These are phyloP conservation scores for Cheilosia impressa DNA, from an alignment of 2,888 invertebrate species.

Conservation along the genomic window DNA sequence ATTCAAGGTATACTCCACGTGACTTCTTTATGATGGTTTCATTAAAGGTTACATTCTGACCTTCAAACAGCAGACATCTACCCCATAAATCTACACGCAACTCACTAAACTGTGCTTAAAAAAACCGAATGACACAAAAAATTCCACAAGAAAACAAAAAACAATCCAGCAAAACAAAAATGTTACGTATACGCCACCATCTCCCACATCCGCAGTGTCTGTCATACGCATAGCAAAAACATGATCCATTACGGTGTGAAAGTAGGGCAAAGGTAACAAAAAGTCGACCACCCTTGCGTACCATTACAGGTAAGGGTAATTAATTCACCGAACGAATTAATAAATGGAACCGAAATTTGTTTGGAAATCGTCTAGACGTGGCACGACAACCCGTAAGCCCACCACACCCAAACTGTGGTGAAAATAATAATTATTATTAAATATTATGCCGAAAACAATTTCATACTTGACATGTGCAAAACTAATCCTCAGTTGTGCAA, in stretches of 20 bases:
- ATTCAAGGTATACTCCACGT: conserved; percentile 24
- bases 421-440: no score
- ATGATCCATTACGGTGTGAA: not conserved
- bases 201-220: conserved; percentile 2
- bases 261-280: not conserved
- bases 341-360: conserved; percentile 16
- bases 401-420: not conserved
- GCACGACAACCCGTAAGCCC: conserved; percentile 8
- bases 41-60: conserved; percentile 22
- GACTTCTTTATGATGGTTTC: not conserved
- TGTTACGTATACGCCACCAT: conserved; percentile 57
- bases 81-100: conserved; percentile 50
- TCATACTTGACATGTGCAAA: conserved; percentile 9
- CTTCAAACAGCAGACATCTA: conserved; percentile 50
- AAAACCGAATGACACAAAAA: conserved; percentile 3
- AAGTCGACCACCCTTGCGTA: not conserved
- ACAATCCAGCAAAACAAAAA: not conserved
- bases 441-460: not conserved
- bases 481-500: not conserved
- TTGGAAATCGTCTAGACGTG: conserved; percentile 55
- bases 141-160: not conserved
- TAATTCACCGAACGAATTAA: conserved; percentile 38
- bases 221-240: not conserved
- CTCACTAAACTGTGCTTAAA: conserved; percentile 1
- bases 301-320: conserved; percentile 14